Evolutionary conservation across 2,113 vertebrate genomes (phyloP).

Genomic region (Haliaeetus leucogaster): DNA sequence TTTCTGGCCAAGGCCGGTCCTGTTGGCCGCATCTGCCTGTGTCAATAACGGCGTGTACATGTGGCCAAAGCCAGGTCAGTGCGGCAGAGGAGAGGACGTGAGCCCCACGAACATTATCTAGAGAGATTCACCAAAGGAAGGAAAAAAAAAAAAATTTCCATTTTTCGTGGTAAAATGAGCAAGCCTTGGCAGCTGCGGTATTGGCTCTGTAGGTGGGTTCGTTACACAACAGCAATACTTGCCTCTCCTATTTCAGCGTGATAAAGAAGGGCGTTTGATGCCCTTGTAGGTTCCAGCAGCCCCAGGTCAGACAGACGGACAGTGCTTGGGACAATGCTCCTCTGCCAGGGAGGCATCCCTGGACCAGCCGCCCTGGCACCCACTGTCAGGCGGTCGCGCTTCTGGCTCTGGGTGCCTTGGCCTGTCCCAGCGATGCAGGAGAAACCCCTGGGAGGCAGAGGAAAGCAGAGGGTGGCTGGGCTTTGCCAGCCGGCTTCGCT

Average conservation of each 20-base stretch:
- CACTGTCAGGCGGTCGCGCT: accelerated
- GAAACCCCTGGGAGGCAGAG: neutral
- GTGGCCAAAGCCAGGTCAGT: neutral
- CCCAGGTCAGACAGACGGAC: neutral
- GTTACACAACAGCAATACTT: neutral
- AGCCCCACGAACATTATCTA: accelerated
- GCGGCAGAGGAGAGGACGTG: accelerated
- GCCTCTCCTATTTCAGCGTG: neutral
- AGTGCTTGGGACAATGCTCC: neutral
- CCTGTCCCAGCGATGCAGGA: accelerated
- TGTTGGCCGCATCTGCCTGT: neutral
- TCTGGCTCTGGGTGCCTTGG: neutral
- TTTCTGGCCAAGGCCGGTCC: neutral
- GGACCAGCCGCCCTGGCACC: neutral
- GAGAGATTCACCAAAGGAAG: neutral
- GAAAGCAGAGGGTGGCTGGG: too few species aligned
- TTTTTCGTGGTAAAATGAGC: neutral
- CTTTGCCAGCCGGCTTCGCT: neutral
- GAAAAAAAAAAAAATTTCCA: neutral
- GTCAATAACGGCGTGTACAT: neutral
- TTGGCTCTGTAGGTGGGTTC: neutral
- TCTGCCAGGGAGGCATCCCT: neutral
- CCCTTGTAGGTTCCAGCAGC: neutral
- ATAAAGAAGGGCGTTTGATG: neutral
- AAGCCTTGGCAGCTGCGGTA: neutral